Conservation (phyloP, 2,888 invertebrate species). For the Archips crataeganus region DNA sequence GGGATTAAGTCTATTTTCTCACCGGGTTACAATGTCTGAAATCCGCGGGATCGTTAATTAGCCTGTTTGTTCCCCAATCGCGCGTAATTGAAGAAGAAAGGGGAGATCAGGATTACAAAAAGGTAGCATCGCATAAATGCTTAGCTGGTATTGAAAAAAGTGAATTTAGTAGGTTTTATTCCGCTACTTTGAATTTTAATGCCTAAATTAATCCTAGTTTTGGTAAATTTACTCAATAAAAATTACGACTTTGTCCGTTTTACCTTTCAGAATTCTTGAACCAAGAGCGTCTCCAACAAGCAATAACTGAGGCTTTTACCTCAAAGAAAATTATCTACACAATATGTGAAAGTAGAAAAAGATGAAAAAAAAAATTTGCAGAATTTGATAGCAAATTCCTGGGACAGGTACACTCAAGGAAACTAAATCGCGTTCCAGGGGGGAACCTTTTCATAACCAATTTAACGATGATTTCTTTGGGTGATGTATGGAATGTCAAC, state of each 20-base stretch:
- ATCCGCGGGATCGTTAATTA: conserved; percentile 26
- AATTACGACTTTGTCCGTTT: neutral
- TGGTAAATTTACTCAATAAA: neutral
- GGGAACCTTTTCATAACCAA: no score
- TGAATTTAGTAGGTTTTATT: neutral
- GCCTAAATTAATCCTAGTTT: no score
- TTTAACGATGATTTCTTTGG: no score
- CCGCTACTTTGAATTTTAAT: no score
- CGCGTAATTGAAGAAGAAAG: conserved; percentile 21
- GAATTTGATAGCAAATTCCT: conserved; percentile 15
- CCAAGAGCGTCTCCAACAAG: conserved; percentile 11
- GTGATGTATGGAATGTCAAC: no score
- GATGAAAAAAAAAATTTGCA: neutral
- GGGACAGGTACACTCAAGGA: neutral
- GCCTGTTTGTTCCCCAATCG: conserved; percentile 29
- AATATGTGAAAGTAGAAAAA: neutral
- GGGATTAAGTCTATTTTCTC: conserved; percentile 43
- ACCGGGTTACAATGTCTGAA: conserved; percentile 29
- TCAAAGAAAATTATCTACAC: conserved; percentile 13
- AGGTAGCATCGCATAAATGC: neutral
- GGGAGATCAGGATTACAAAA: neutral
- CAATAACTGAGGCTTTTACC: conserved; percentile 11
- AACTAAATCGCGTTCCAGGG: no score
- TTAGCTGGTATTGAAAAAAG: neutral
- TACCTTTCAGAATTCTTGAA: conserved; percentile 17